Evolutionary conservation across 2,113 vertebrate genomes (phyloP).

Genomic region (Gopherus flavomarginatus): DNA sequence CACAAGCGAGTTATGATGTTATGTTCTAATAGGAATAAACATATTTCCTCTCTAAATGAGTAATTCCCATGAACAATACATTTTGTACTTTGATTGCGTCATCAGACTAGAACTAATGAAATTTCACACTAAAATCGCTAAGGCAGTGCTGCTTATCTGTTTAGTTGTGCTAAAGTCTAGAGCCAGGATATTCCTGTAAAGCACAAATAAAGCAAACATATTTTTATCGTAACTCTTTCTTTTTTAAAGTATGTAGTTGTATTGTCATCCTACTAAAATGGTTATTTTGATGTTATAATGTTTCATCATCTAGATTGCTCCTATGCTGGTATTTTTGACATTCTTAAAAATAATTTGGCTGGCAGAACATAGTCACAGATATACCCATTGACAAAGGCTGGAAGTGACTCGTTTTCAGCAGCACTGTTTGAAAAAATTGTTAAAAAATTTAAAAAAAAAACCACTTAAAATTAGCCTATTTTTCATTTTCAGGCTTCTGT

Average conservation of each 20-base stretch:
- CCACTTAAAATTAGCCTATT: neutral
- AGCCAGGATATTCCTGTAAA: neutral
- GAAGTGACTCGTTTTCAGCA: neutral
- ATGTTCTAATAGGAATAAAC: neutral
- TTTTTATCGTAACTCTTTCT: constrained; percentile 1
- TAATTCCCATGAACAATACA: rapidly evolving
- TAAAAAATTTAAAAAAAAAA: neutral
- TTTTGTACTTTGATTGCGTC: neutral
- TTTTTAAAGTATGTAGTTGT: neutral
- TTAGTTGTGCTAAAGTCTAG: neutral
- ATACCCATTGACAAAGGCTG: neutral
- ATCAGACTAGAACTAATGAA: neutral
- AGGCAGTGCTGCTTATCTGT: neutral
- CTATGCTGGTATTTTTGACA: neutral
- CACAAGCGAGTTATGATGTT: rapidly evolving
- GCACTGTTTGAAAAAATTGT: neutral
- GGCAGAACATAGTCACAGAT: neutral
- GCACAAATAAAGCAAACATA: neutral
- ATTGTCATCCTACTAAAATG: neutral
- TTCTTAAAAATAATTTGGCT: neutral
- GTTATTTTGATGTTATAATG: neutral
- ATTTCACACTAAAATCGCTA: neutral
- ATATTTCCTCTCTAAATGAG: neutral
- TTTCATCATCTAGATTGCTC: neutral
- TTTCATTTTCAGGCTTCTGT: neutral